These are phyloP conservation scores for Colletes collaris DNA, from an alignment of 2,888 invertebrate species.

Conservation along the genomic window DNA sequence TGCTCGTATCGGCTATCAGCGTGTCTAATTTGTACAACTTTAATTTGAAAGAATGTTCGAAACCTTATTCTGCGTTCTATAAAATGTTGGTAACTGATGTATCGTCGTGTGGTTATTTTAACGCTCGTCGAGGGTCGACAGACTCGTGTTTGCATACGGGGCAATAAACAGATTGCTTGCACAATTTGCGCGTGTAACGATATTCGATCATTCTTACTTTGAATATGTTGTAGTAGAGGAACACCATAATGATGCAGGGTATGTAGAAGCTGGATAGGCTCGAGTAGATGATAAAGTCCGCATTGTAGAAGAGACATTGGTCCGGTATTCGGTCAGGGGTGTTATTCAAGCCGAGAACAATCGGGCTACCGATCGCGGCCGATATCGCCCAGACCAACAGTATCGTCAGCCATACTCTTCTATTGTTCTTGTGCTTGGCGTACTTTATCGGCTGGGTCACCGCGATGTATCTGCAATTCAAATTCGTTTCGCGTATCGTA, in stretches of 20 bases:
- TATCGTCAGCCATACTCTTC: constrained; percentile 97
- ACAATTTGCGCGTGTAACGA: no score
- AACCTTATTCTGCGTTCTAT: no score
- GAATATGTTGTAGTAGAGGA: constrained; percentile 98
- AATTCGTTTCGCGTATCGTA: constrained; percentile 65
- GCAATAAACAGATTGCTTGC: no score
- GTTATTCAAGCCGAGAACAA: constrained; percentile 97
- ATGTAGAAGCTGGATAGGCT: constrained; percentile 99
- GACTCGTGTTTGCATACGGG: no score
- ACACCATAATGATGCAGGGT: constrained; percentile 99
- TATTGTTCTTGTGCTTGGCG: constrained; percentile 98
- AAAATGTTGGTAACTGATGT: no score
- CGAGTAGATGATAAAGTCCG: constrained; percentile 98
- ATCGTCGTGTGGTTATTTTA: no score
- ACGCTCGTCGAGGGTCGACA: no score
- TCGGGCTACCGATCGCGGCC: constrained; percentile 97
- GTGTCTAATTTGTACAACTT: no score
- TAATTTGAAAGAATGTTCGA: no score
- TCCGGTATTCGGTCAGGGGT: constrained; percentile 92
- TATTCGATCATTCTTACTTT: constrained; percentile 87
- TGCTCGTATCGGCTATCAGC: no score
- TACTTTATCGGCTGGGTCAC: constrained; percentile 99
- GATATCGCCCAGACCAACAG: constrained; percentile 98
- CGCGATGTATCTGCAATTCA: constrained; percentile 95
- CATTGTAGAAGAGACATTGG: constrained; percentile 98